Evolutionary conservation across 2,797 vertebrate genomes (phyloP).

Genomic region (Xiphophorus birchmanni): DNA sequence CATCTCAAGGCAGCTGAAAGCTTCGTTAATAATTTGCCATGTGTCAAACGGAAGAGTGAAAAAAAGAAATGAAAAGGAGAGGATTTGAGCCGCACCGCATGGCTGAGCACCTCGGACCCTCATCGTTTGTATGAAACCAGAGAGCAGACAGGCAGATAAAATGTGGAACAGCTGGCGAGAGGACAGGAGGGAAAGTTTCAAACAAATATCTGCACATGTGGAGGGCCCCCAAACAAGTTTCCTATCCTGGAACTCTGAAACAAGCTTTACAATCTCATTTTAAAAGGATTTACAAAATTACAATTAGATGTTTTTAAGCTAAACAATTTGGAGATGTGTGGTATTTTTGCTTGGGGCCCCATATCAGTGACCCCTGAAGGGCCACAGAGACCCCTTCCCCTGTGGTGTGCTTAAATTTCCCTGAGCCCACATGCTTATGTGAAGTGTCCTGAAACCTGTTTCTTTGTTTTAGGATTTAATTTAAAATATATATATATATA

Average conservation of each 20-base stretch:
- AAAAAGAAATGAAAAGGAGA: slow-evolving; percentile 53
- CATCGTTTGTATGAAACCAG: slow-evolving; percentile 72
- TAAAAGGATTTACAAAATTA: slow-evolving; percentile 10
- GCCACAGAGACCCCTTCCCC: slow-evolving; percentile 36
- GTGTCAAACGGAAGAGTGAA: slow-evolving; percentile 62
- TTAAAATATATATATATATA: no score
- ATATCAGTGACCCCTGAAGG: slow-evolving; percentile 56
- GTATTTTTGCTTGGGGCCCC: slow-evolving; percentile 46
- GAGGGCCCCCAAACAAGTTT: slow-evolving; percentile 65
- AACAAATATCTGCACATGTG: slow-evolving; percentile 89
- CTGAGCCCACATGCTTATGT: slow-evolving; percentile 53
- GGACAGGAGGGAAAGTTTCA: slow-evolving; percentile 89
- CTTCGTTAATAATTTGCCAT: slow-evolving; percentile 68
- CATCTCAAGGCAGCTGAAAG: slow-evolving; percentile 47
- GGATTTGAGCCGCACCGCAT: slow-evolving; percentile 67
- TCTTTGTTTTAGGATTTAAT: not conserved
- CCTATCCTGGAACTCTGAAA: slow-evolving; percentile 51
- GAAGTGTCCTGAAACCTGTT: slow-evolving; percentile 18
- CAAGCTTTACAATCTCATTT: slow-evolving; percentile 23
- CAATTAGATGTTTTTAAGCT: slow-evolving; percentile 4
- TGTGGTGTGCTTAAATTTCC: slow-evolving; percentile 64
- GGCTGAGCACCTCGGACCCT: slow-evolving; percentile 73
- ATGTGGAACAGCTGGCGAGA: slow-evolving; percentile 89
- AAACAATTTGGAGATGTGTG: slow-evolving; percentile 36
- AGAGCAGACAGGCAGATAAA: slow-evolving; percentile 88